Evolutionary conservation across 2,888 invertebrate species (phyloP).

Genomic region (Malachius bipustulatus): DNA sequence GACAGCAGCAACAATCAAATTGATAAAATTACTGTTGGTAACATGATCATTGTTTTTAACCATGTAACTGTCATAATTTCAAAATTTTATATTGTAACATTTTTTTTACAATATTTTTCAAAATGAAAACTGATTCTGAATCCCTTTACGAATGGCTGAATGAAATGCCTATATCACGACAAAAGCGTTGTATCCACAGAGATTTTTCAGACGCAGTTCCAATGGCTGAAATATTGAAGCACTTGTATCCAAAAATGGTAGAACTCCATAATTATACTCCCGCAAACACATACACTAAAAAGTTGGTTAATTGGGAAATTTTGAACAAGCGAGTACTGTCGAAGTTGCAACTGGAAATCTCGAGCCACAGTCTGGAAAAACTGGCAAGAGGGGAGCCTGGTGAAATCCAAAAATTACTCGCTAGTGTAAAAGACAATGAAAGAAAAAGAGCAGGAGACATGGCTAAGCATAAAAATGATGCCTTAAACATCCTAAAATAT

Average conservation of each 20-base stretch:
- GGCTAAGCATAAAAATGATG: no score
- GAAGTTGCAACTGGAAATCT: slow-evolving; percentile 47
- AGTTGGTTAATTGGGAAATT: slow-evolving; percentile 66
- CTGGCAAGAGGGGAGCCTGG: slow-evolving; percentile 50
- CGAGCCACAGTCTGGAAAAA: slow-evolving; percentile 46
- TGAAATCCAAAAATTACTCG: slow-evolving; percentile 51
- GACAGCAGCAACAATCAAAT: no score
- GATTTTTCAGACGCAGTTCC: slow-evolving; percentile 71
- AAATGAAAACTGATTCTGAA: slow-evolving; percentile 23
- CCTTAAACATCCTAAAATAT: no score
- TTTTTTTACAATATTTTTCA: no score
- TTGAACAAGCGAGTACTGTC: slow-evolving; percentile 60
- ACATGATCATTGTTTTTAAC: no score
- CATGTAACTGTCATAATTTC: no score
- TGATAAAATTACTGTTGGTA: no score
- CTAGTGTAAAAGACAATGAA: slow-evolving; percentile 44
- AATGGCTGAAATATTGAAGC: slow-evolving; percentile 58
- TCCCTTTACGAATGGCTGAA: slow-evolving; percentile 46
- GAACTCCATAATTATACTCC: slow-evolving; percentile 69
- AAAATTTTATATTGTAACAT: no score
- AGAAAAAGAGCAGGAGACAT: no score
- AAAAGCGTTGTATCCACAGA: slow-evolving; percentile 57
- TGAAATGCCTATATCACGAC: slow-evolving; percentile 42
- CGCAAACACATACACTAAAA: slow-evolving; percentile 52
- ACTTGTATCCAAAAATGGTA: slow-evolving; percentile 58